These are phyloP conservation scores for Argya squamiceps DNA, from an alignment of 2,797 vertebrate genomes.

Conservation along the genomic window DNA sequence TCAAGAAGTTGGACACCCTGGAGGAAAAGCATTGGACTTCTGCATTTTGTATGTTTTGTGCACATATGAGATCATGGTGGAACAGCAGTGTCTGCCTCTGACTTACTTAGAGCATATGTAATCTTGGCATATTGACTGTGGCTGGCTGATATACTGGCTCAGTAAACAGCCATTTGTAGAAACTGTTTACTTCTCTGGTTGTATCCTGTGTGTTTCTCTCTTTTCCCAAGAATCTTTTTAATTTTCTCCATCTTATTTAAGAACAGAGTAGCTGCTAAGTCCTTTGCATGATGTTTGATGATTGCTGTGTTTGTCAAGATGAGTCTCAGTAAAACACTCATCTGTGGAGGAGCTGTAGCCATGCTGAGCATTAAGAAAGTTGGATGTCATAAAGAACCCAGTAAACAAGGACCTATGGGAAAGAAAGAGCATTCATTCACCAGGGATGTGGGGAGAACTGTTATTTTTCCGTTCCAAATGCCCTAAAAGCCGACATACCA, in stretches of 20 bases:
- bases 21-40: background rate
- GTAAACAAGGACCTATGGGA: background rate
- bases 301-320: background rate
- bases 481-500: background rate
- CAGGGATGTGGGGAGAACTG: background rate
- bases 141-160: background rate
- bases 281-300: fast-evolving
- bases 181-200: background rate
- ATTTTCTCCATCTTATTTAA: background rate
- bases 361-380: background rate
- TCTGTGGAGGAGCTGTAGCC: background rate
- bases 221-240: background rate
- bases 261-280: background rate
- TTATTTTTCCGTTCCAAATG: background rate
- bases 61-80: slow-evolving; percentile 1
- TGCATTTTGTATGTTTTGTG: background rate
- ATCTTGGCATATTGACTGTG: background rate
- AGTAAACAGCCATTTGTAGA: background rate
- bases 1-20: background rate
- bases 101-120: background rate
- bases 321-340: background rate
- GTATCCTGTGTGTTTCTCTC: background rate
- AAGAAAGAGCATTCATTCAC: background rate
- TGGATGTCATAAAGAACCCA: background rate
- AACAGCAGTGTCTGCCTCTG: background rate